Conservation (phyloP, 1,140 invertebrate genomes). For the Drosophila tristis region DNA sequence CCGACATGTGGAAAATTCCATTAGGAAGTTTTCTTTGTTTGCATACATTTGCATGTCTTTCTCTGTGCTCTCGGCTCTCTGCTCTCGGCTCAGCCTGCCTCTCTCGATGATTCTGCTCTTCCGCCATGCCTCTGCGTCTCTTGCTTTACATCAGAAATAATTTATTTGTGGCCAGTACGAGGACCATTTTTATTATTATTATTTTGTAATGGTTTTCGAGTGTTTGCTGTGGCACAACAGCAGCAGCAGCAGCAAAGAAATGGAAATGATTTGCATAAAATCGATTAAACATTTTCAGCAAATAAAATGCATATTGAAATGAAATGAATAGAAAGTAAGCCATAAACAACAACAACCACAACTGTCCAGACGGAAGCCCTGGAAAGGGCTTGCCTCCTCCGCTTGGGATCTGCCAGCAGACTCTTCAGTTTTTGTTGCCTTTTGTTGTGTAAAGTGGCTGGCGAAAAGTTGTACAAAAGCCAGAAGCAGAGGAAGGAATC, state of each 20-base stretch:
- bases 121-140: slow-evolving; percentile 8
- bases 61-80: background rate
- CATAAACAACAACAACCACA: slow-evolving; percentile 37
- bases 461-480: slow-evolving; percentile 5
- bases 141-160: slow-evolving; percentile 51
- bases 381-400: slow-evolving; percentile 13
- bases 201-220: slow-evolving; percentile 80
- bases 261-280: slow-evolving; percentile 78
- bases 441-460: slow-evolving; percentile 39
- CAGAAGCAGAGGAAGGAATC: background rate
- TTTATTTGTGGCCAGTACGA: slow-evolving; percentile 66
- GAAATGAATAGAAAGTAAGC: slow-evolving; percentile 64
- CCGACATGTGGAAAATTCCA: slow-evolving; percentile 80
- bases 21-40: slow-evolving; percentile 81
- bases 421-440: slow-evolving; percentile 18
- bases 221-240: slow-evolving; percentile 53
- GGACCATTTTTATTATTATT: slow-evolving; percentile 73
- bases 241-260: slow-evolving; percentile 45
- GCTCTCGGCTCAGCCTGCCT: too few species aligned
- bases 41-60: slow-evolving; percentile 75
- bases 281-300: slow-evolving; percentile 74
- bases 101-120: background rate
- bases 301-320: slow-evolving; percentile 77
- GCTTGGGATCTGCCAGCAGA: background rate
- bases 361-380: slow-evolving; percentile 1